Base-by-base conservation (phyloP, 2,888 invertebrate species). In the Leptogaster cylindrica region DNA sequence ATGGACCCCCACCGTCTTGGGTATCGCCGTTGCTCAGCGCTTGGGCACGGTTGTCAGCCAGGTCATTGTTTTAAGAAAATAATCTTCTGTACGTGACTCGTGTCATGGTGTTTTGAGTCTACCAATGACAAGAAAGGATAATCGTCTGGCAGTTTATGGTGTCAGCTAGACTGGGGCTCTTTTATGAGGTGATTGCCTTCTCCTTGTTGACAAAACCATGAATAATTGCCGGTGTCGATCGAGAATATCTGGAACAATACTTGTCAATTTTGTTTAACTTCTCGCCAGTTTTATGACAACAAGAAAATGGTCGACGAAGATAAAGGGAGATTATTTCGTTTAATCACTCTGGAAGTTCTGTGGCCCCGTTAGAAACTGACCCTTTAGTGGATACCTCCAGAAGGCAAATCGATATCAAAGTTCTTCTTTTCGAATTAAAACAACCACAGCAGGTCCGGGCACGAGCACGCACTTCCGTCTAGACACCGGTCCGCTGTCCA, bases 401-500 rank as follows among this genome's bases (percentile, higher is more conserved):
- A 41, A 16, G 10, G 10, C 16, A 25, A 61, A 44, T 44, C 44
- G 28, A 27, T 31, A 44, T 51, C 27, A 27, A 27, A 44, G 2
- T 33, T 36, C 50, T 18, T 20, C 39, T 39, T 48, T 8, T 23
- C 16, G 20, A 27, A 39, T 27, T 14, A n/a, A 27, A 61, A 28
- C 27, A 12, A 12, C 27, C 61, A 28, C 44, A 44, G 27, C 28
- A 44, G 10, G 8, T 44, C 20, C 18, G 12, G 28, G 25, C 14
- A 12, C 36, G n/a, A 67, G 25, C 69, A 70, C 69, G 69, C 69
- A 67, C 65, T 70, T 70, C 69, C 69, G 69, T 70, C 69, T 70
- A 70, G 69, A 70, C 69, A 63, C 58, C 58, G 44, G 67, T 48
- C 64, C 36, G 64, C 65, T 69, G 70, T 65, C 65, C 70, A 70